Base-by-base conservation (phyloP, 2,113 vertebrate genomes). In the Thomomys bottae region DNA sequence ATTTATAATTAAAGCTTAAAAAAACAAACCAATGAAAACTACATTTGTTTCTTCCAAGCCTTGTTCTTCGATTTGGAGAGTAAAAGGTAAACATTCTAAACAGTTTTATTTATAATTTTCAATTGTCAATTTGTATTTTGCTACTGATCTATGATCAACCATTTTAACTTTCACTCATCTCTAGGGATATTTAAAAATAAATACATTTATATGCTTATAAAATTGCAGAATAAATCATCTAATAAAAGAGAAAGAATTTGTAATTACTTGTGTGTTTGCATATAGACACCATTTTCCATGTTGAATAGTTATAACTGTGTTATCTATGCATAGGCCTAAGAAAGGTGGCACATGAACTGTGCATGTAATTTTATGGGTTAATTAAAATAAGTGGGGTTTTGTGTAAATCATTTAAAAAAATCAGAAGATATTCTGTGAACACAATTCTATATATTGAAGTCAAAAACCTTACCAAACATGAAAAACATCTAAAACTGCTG, bases 301-400 rank as follows among this genome's bases (percentile, higher is more conserved):
- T 96, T 95, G 87, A 79, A 76, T 92, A 96, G 95, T 97, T 97
- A 94, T 97, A 97, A 98, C 95, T 94, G 96, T 96, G 94, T 61
- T 80, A 96, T 98, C 98, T 98, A 98, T 98, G 98, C 98, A 98
- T 97, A 96, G 96, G 94, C 97, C 96, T 96, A 94, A 96, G 96
- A 97, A 95, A 94, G 96, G 91, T 96, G 96, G 97, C 96, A 97
- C 96, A 93, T 71, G 30, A 93, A 88, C 88, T 96, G 96, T 96
- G 96, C 94, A 1, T 94, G 89, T 96, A 88, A 95, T 87, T 97
- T 95, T 88, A 68, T 83, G 84, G 78, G 78, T 61, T 76, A 76
- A 82, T 96, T 93, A 97, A 97, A 96, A 54, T 54, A 8, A 45
- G 49, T 97, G 96, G 96, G 61, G 97, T 93, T 97, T 97, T 96